A percentile compares a stretch with the other conserved stretches of the same genome.
Conservation (phyloP, 2,113 vertebrate genomes). For the Geococcyx californianus region DNA sequence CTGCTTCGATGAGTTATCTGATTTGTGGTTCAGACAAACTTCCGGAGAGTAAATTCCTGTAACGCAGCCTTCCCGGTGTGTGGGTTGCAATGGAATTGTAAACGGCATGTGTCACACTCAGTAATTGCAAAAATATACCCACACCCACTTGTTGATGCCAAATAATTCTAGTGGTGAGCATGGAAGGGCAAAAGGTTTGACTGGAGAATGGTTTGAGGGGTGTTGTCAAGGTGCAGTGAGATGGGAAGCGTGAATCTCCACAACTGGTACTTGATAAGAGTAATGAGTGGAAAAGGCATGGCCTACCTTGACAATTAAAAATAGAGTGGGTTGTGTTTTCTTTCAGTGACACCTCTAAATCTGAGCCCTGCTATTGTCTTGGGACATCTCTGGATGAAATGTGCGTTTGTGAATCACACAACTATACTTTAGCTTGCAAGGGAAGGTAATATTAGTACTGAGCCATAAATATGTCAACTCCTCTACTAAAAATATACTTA, state of each 20-base stretch:
- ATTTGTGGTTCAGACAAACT: neutral
- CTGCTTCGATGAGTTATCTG: neutral
- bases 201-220: neutral
- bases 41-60: neutral
- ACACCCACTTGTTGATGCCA: conserved; percentile 18
- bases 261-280: neutral
- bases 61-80: neutral
- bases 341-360: neutral
- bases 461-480: neutral
- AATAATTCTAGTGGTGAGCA: neutral
- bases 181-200: neutral
- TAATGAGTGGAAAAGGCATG: neutral
- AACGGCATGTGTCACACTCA: neutral
- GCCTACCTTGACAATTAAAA: neutral
- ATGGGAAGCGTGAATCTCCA: neutral
- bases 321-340: neutral
- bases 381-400: conserved; percentile 10
- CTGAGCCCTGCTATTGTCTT: neutral
- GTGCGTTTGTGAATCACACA: neutral
- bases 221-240: neutral
- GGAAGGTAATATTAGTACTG: neutral
- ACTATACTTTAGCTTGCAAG: neutral
- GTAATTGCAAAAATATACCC: conserved; percentile 4
- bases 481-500: conserved; percentile 1
- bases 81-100: neutral